Evolutionary conservation across 2,888 invertebrate species (phyloP), one percentile per base, ranked within the genome.

Genomic region (Atherix ibis): DNA sequence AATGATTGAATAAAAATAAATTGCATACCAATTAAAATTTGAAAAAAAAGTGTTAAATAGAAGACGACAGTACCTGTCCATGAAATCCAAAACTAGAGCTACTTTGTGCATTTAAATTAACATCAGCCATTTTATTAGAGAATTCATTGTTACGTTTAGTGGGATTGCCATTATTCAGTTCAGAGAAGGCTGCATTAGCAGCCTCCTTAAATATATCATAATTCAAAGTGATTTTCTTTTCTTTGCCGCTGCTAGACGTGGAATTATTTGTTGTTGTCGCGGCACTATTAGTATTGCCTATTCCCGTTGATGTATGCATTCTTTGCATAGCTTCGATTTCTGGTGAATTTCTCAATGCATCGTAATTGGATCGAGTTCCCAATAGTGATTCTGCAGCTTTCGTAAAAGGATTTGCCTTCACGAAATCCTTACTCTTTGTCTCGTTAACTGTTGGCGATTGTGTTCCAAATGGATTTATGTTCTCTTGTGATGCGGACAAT

Each of bases 191-290:
- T 16, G 40, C 40, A 6, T 30, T 27, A 3, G 44, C 42, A 29
- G 42, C 42, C 27, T 43, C 43, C 28, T 36, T 37, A 30, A 44
- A 44, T 18, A 42, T 34, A 32, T 44, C 40, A 22, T 24, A 32
- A 27, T 34, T 31, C 27, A 32, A 32, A 6, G 16, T 29, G 15
- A 16, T 13, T 14, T 14, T 27, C 22, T 22, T 22, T 8, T 22
- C 22, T 22, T 22, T 22, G 6, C 10, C 10, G 22, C 22, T 22
- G 10, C 17, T 8, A 24, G 14, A 16, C 26, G 26, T 8, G 8
- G n/a, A 12, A 5, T 6, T 19, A 5, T 6, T 32, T n/a, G 8
- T 4, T 25, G 4, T 12, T 5, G 12, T 27, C 9, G 15, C 6
- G 1, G 2, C 5, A 9, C 5, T 27, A 26, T 30, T 18, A 16